A percentile compares a stretch with the other conserved stretches of the same genome.
phyloP scores from a whole-genome alignment of 2,888 invertebrate genomes.

The Barypeithes pellucidus region DNA sequence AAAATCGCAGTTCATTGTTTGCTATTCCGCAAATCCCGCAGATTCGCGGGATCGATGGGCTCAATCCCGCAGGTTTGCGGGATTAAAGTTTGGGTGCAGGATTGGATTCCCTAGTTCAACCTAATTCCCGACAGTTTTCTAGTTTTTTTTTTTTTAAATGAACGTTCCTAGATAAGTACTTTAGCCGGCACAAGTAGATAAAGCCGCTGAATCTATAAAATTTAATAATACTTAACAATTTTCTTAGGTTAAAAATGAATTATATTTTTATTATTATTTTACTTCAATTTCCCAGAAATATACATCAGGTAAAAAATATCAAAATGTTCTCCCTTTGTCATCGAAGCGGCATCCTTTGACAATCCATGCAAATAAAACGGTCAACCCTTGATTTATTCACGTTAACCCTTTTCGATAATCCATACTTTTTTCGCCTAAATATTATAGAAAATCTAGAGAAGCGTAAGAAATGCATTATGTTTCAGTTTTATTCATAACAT shows the following conservation, averaged over 20 bases:
- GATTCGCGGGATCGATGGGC: too few relatives aligned
- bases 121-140: too few relatives aligned
- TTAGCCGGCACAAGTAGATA: too few relatives aligned
- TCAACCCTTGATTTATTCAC: constrained; percentile 45
- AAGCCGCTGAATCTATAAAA: too few relatives aligned
- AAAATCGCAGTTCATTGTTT: too few relatives aligned
- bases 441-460: constrained; percentile 51
- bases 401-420: constrained; percentile 53
- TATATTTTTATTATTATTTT: not conserved
- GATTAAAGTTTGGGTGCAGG: too few relatives aligned
- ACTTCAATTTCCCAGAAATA: not conserved
- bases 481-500: constrained; percentile 47
- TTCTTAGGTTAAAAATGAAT: constrained; percentile 13
- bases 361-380: constrained; percentile 50
- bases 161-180: too few relatives aligned
- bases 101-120: too few relatives aligned
- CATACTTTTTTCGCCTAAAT: constrained; percentile 50
- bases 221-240: too few relatives aligned
- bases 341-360: constrained; percentile 47
- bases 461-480: constrained; percentile 52
- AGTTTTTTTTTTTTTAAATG: too few relatives aligned
- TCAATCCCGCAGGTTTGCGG: too few relatives aligned
- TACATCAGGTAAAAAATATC: constrained; percentile 15
- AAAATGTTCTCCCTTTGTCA: constrained; percentile 30
- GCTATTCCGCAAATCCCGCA: too few relatives aligned